Base-by-base conservation (phyloP, 2,797 vertebrate genomes). In the Monodelphis domestica region DNA sequence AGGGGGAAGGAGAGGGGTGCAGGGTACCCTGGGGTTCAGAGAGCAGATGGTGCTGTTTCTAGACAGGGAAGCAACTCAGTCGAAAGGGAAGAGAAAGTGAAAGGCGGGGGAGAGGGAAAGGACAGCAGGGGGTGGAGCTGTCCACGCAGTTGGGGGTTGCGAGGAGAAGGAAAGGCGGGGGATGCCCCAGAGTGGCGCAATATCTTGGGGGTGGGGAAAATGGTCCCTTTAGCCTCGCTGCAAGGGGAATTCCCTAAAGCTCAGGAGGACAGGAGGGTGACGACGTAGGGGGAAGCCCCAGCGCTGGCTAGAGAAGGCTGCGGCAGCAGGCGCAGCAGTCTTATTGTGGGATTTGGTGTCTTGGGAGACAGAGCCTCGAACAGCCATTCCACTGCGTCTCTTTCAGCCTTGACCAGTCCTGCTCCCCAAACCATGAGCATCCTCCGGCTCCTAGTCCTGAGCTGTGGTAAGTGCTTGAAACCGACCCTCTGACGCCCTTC, bases 391-490 rank as follows among this genome's bases (percentile, higher is more conserved):
- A 91, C 96, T 56, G 98, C 88, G 94, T 89, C 84, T 96, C 91
- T 94, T 63, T 30, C 90, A 54, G 53, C 52, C 84, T 84, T 24
- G 51, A 52, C 87, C 28, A 88, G 88, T 59, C 91, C 17, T 96
- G 17, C 53, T 95, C 97, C 98, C 97, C 89, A 96, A 96, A 94
- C 53, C 87, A 26, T 92, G 54, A 53, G 54, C 93, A 92, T 12
- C 0, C 0, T 97, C 90, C 98, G 93, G 91, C 93, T 98, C 90
- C 29, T 97, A 95, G 33, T 95, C 90, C 96, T 98, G 94, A 97
- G 97, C 97, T 97, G 97, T 1, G 96, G 98, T 98, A 98, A 97
- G 98, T 78, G 91, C 45, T 90, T n/a, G 87, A 21, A 28, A 2
- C 52, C 51, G n/a, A 7, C 0, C 50, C 93, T n/a, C 30, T 90